phyloP scores from a whole-genome alignment of 2,797 vertebrate genomes.

The Apodemus agrarius region DNA sequence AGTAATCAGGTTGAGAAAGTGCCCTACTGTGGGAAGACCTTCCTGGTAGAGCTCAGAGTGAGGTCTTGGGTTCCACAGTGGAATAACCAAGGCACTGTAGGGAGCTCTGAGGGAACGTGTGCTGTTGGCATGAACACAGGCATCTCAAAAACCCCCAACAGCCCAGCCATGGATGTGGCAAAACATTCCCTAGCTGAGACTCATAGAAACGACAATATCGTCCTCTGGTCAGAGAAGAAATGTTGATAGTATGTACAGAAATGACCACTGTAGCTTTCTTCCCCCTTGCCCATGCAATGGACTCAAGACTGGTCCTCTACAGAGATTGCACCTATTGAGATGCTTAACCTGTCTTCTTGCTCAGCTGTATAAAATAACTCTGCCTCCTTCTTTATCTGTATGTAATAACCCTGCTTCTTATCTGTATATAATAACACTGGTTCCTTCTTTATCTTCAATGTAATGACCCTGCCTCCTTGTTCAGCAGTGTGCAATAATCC shows the following conservation, averaged over 20 bases:
- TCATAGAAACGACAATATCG: neutral
- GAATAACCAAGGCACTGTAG: neutral
- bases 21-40: neutral
- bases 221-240: neutral
- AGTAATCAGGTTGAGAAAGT: neutral
- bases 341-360: neutral
- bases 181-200: neutral
- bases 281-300: neutral
- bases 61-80: neutral
- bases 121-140: neutral
- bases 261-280: neutral
- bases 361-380: neutral
- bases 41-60: neutral
- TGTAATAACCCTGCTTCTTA: neutral
- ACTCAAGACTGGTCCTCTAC: neutral
- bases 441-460: neutral
- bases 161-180: neutral
- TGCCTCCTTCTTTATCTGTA: neutral
- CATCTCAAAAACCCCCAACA: neutral
- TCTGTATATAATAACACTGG: neutral
- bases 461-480: neutral
- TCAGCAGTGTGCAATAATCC: neutral
- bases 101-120: neutral
- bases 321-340: neutral
- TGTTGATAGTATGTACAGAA: neutral